These are phyloP conservation scores for Magallana gigas DNA, from an alignment of 1,140 invertebrate genomes.

Conservation along the genomic window DNA sequence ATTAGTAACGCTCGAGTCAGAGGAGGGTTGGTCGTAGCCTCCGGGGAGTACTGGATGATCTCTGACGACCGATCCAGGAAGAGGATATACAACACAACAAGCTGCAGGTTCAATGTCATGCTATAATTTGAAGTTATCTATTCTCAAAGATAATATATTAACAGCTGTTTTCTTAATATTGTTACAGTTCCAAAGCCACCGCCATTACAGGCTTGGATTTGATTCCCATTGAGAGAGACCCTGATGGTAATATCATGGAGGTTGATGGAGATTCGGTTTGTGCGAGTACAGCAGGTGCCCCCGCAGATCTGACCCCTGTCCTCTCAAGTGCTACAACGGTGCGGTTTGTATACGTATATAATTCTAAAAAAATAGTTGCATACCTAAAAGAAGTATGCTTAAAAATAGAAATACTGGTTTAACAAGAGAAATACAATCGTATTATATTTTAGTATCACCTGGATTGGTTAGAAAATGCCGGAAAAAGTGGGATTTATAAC, in stretches of 20 bases:
- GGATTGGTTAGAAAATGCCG: constrained; percentile 53
- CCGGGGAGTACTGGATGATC: constrained; percentile 45
- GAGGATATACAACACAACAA: constrained; percentile 43
- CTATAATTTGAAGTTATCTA: neutral
- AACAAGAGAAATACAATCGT: no score
- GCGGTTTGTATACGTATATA: neutral
- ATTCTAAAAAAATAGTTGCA: no score
- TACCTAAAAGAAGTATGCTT: no score
- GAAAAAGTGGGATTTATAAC: constrained; percentile 56
- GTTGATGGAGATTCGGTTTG: constrained; percentile 48
- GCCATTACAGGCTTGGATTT: constrained; percentile 36
- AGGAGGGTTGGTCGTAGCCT: constrained; percentile 50
- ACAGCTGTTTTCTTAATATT: neutral
- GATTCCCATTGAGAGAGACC: constrained; percentile 42
- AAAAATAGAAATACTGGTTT: no score
- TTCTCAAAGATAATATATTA: neutral
- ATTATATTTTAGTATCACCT: neutral
- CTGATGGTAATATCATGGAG: neutral
- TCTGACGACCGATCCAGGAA: constrained; percentile 37
- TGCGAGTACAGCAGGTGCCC: constrained; percentile 32
- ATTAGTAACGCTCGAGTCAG: constrained; percentile 42
- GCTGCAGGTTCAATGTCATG: constrained; percentile 6
- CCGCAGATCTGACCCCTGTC: constrained; percentile 29
- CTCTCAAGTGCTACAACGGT: constrained; percentile 37
- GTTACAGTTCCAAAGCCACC: constrained; percentile 47